Percentiles rank a stretch among this genome's conserved stretches.
Evolutionary conservation across 2,888 invertebrate genomes (phyloP).

Genomic region (Spodoptera picta): DNA sequence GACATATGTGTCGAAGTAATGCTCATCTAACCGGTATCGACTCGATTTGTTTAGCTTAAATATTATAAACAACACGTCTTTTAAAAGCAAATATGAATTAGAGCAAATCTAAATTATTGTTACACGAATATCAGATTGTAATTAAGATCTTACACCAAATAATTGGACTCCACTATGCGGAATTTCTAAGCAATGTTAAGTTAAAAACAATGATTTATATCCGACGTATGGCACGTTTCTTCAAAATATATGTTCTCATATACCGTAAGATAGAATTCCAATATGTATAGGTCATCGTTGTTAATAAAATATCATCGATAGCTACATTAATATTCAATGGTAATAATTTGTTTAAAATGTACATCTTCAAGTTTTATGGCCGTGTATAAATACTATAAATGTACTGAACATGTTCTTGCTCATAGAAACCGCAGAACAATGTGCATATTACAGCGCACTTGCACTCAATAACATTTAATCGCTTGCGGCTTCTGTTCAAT

Average conservation of each 20-base stretch:
- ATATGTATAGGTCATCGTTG: slow-evolving; percentile 24
- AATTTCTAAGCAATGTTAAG: slow-evolving; percentile 33
- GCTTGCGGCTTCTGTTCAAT: slow-evolving; percentile 57
- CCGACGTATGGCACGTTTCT: slow-evolving; percentile 28
- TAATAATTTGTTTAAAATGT: slow-evolving; percentile 17
- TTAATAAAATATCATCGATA: slow-evolving; percentile 32
- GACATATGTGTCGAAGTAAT: slow-evolving; percentile 32
- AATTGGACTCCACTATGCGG: slow-evolving; percentile 34
- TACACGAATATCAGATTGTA: slow-evolving; percentile 30
- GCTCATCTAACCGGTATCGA: slow-evolving; percentile 26
- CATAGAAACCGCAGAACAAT: slow-evolving; percentile 59
- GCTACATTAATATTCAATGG: slow-evolving; percentile 16
- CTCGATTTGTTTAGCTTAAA: slow-evolving; percentile 14
- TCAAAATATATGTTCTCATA: slow-evolving; percentile 29
- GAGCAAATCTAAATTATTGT: slow-evolving; percentile 32
- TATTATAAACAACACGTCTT: slow-evolving; percentile 19
- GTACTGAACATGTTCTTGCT: slow-evolving; percentile 48
- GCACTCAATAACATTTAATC: slow-evolving; percentile 59
- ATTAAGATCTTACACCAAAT: slow-evolving; percentile 40
- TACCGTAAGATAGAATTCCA: slow-evolving; percentile 27
- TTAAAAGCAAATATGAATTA: slow-evolving; percentile 23
- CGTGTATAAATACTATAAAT: slow-evolving; percentile 20
- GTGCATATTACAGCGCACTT: slow-evolving; percentile 48
- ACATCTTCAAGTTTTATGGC: slow-evolving; percentile 19
- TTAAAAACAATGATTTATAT: slow-evolving; percentile 31